Evolutionary conservation across 2,888 invertebrate genomes (phyloP), one percentile per base, ranked within the genome.

Genomic region (Leptinotarsa peninsularis): DNA sequence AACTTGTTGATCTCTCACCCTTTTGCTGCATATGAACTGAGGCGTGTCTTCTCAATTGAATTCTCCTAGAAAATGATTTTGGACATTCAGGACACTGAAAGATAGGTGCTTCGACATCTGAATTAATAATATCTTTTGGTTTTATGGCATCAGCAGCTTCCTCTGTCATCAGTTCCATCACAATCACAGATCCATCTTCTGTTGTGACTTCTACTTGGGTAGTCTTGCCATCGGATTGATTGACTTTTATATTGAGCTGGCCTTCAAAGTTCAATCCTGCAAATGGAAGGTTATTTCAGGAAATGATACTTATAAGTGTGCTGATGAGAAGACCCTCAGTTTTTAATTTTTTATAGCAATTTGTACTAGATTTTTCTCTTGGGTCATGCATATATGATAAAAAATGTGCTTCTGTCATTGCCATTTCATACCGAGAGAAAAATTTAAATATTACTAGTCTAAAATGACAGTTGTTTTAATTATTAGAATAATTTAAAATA

Each of bases 31-130:
- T 90, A 81, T 93, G 93, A 1, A 91, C 91, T 0, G 91, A 91
- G 21, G 90, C 89, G 82, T 93, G 93, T 27, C 93, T 90, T n/a
- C 90, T 79, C 4, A 93, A 83, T 82, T 92, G 91, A 66, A 90
- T 90, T 76, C 91, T 87, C 60, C 92, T 89, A 0, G 92, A 90
- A 81, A 93, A 93, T 0, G 91, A 90, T 83, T 91, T 91, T 0
- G 93, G 91, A 82, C 93, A 93, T 72, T 91, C 89, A 3, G 90
- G 90, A 78, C 93, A 93, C 80, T 91, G 90, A 82, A 92, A 93
- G 15, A 92, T 83, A 76, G 87, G 87, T 71, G 87, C 75, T 80
- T 89, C 89, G 0, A 87, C 88, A 4, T 88, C 87, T 72, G 87
- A 87, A 73, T 87, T 87, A 7, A 83, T 63, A 43, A 83, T 82